Base-by-base conservation (phyloP, 2,113 vertebrate genomes). In the Tragelaphus imberbis region DNA sequence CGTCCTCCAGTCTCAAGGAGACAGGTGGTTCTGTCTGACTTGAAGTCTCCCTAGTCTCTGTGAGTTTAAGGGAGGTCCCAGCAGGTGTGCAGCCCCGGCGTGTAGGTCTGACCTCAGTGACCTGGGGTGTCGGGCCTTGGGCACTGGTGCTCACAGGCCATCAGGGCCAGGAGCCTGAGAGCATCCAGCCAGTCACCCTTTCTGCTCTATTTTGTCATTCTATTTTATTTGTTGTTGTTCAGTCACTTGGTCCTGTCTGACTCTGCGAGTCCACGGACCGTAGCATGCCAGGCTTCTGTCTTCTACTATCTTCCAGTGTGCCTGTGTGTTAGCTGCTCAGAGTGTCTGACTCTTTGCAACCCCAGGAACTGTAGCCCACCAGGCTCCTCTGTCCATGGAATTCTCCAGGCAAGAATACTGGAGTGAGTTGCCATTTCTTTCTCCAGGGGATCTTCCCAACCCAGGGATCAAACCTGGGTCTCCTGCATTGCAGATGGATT, bases 151-250 rank as follows among this genome's bases (percentile, higher is more conserved):
- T 17, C 40, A 56, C 79, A n/a, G 23, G 33, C 86, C 7, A 0
- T 2, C 8, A 3, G 49, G 12, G 27, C 53, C 33, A 11, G 81
- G 30, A 13, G 5, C 9, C 12, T 3, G 21, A 51, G 15, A 5
- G 33, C 4, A 4, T 21, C 0, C 6, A 49, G 23, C 81, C 13
- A 0, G 0, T 6, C 30, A 47, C 3, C 0, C 27, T 7, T 33
- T 19, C 0, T 7, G 40, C 63, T 0, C 0, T 82, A 16, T 16
- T 61, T 53, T 56, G 59, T 47, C 15, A 2, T 47, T 28, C 33
- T 68, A 21, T n/a, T 47, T 85, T 53, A 13, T 58, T 55, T 53
- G 30, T 63, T 68, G 65, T 36, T 75, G 36, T 77, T 77, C 36
- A 44, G 23, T 77, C 1, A 3, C 71, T 44, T 13, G 27, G 71